Evolutionary conservation across 2,888 invertebrate species (phyloP), one percentile per base, ranked within the genome.

Genomic region (Orchesella flavescens): DNA sequence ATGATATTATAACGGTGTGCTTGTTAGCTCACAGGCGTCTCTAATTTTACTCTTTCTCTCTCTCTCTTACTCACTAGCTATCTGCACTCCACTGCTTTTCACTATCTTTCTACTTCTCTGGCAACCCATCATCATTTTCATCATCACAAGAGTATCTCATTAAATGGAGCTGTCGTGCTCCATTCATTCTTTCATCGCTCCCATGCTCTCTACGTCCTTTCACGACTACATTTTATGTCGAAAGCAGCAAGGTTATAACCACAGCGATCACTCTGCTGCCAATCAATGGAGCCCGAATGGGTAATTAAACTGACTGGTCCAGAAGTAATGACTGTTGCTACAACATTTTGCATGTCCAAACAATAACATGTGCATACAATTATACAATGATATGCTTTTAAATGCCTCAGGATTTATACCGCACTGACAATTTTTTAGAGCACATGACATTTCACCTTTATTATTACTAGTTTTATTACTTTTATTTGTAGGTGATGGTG

Each of bases 101-200:
- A 4, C 53, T 78, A 43, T 65, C 68, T 81, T 61, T 61, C 59
- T 43, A 3, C 9, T 65, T 75, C 49, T 65, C 21, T 74, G 13
- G 61, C 44, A 59, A 19, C 53, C 61, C 73, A 66, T 65, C 68
- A 77, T 83, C 63, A 44, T 65, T 79, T 74, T 57, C 57, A n/a
- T 57, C 72, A 72, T 57, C 72, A 57, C 72, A 72, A 66, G 55
- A 74, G 74, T 74, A 73, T 75, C 83, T 84, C 83, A 84, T 84
- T 84, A 84, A 78, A 79, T 75, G 65, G 65, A 83, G 71, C 76
- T 82, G 82, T 82, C 81, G 81, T 44, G 66, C 66, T 59, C 76
- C 49, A 68, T 74, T 44, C 69, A 81, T 34, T 53, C 61, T 63
- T 71, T 82, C 66, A 57, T 66, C 49, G 15, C 72, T 55, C 69